phyloP scores from a whole-genome alignment of 2,888 invertebrate genomes.

The Cantharis flavilabris region DNA sequence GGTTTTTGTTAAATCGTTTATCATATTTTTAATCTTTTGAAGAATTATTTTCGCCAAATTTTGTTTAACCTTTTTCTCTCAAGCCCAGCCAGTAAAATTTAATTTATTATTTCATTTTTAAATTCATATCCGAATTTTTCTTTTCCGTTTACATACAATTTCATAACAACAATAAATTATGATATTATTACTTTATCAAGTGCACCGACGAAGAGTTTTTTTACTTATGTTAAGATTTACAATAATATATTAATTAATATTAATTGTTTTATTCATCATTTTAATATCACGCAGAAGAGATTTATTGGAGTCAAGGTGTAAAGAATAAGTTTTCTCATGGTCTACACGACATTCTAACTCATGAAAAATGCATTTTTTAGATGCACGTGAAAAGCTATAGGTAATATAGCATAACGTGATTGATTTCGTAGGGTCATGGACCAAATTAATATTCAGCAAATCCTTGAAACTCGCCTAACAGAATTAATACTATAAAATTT shows the following conservation, averaged over 20 bases:
- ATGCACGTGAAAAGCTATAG: neutral
- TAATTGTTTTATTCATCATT: neutral
- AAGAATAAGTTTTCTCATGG: neutral
- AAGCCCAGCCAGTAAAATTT: neutral
- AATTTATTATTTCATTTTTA: too few species aligned
- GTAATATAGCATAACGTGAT: neutral
- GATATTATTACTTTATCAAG: neutral
- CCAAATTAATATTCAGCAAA: neutral
- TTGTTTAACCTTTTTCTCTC: neutral
- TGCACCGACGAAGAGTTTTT: neutral
- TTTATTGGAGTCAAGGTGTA: neutral
- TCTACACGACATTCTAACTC: neutral
- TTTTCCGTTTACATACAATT: neutral
- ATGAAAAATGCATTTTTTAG: neutral
- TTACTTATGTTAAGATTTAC: neutral
- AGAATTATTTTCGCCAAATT: neutral
- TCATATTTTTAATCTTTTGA: neutral
- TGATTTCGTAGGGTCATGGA: neutral
- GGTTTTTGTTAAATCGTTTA: neutral
- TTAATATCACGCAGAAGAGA: neutral
- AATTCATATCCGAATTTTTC: neutral
- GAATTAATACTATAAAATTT: neutral
- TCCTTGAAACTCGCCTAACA: neutral
- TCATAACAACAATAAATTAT: neutral
- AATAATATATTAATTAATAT: neutral